Conservation (phyloP, 2,797 vertebrate species). For the Fistularia tabacaria region DNA sequence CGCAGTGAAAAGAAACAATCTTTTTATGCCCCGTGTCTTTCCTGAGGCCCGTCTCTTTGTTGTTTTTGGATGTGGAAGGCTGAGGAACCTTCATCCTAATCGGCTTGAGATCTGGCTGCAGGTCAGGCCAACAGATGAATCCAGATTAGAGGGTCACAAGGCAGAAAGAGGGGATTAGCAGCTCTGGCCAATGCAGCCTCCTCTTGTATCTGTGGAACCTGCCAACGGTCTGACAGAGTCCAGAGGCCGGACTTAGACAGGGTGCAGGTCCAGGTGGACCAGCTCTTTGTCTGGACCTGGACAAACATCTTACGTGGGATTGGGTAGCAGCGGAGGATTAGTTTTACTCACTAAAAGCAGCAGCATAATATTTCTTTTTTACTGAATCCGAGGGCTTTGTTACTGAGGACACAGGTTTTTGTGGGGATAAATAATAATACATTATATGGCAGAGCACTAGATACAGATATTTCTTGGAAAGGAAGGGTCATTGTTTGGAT, state of each 20-base stretch:
- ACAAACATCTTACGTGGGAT: background rate
- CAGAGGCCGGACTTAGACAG: slow-evolving; percentile 2
- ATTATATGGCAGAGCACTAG: no score
- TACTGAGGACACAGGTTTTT: no score
- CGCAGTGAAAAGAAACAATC: background rate
- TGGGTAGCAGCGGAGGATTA: no score
- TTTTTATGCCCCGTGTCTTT: background rate
- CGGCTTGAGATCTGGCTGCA: slow-evolving; percentile 75
- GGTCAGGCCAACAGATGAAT: slow-evolving; percentile 76
- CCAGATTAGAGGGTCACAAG: slow-evolving; percentile 85
- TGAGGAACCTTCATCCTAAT: slow-evolving; percentile 73
- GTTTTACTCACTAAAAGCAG: no score
- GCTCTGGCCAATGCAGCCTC: slow-evolving; percentile 44
- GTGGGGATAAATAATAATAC: no score
- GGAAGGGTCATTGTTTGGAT: no score
- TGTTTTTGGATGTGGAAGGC: slow-evolving; percentile 34
- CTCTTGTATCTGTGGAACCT: slow-evolving; percentile 27
- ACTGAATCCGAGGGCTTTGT: no score
- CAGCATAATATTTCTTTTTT: background rate
- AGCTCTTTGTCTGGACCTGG: background rate
- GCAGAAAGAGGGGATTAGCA: slow-evolving; percentile 80
- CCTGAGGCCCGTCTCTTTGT: slow-evolving; percentile 15
- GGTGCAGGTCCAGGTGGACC: background rate
- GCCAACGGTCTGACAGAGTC: slow-evolving; percentile 18
- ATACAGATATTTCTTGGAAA: no score